Base-by-base conservation (phyloP, 2,797 vertebrate genomes). In the Acipenser transmontanus region DNA sequence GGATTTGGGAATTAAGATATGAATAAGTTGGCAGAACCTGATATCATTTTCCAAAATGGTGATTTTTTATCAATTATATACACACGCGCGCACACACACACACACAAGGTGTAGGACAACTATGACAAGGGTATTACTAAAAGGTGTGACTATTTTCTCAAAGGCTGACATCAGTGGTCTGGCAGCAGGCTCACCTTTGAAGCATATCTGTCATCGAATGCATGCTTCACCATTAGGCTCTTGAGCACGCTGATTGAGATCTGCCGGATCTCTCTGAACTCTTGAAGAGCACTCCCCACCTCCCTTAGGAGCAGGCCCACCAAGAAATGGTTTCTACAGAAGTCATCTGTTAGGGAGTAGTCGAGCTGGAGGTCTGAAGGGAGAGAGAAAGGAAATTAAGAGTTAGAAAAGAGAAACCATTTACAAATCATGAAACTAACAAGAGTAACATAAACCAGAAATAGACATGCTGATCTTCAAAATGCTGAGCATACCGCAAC, bases 261-360 rank as follows among this genome's bases (percentile, higher is more conserved):
- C 80, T 95, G 94, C 0, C 94, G 87, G 70, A 98, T 85, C 0
- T 99, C 96, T 72, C 91, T 76, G 72, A 91, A 91, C 83, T 99
- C 97, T 69, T 96, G 95, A 0, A 99, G 80, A 2, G 97, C 97
- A 0, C 91, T 90, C 20, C 95, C 93, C 77, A 97, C 93, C 77
- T 99, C 97, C 72, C 95, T 86, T 56, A 99, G 82, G 49, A 99
- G 80, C 60, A 98, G 82, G 0, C 97, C 97, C 61, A 98, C 94
- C 83, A 97, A 83, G 82, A 99, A 99, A 85, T 99, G 97, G 82
- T 99, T 96, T 69, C 85, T 93, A 78, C 96, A 99, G 90, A 99
- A 99, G 77, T 99, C 97, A 20, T 99, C 97, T 0, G 93, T 97
- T 79, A 99, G 76, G 0, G 93, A 92, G 62, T 98, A 99, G 84